Percentiles rank a stretch among this genome's conserved stretches.
Conservation (phyloP, 2,113 vertebrate species). For the Pachyramphus minor region DNA sequence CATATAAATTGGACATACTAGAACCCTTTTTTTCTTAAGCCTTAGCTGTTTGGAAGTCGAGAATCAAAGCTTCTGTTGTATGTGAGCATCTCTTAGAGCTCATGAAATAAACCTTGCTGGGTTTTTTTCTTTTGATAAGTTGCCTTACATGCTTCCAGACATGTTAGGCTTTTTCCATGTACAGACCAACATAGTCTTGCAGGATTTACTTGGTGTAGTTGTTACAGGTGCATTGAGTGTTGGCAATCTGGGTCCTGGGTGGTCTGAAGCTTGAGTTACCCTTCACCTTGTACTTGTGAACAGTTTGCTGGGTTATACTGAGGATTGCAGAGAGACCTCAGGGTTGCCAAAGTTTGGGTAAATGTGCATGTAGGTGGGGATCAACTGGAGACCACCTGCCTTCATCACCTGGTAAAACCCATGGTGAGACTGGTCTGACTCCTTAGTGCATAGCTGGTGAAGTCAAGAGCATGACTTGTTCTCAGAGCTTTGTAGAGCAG, state of each 20-base stretch:
- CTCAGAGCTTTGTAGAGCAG: neutral
- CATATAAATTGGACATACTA: neutral
- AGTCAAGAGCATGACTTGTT: neutral
- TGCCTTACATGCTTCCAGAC: neutral
- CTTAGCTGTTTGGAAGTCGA: neutral
- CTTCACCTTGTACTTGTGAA: fast-evolving
- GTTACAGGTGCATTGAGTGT: fast-evolving
- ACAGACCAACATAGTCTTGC: too few species aligned
- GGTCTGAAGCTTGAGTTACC: neutral
- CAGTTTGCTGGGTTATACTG: neutral
- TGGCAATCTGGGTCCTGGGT: neutral
- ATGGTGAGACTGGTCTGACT: neutral
- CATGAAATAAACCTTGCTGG: neutral
- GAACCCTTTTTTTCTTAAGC: neutral
- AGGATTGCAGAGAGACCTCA: neutral
- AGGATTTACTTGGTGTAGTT: neutral
- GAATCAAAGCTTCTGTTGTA: neutral
- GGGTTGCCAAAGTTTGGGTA: neutral
- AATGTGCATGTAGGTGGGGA: neutral
- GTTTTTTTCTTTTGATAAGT: neutral
- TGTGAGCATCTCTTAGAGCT: neutral
- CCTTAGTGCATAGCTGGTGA: neutral
- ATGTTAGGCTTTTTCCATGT: neutral
- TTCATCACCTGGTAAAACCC: neutral
- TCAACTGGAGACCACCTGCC: neutral